Base-by-base conservation (phyloP, 2,888 invertebrate genomes). In the Timema podura region DNA sequence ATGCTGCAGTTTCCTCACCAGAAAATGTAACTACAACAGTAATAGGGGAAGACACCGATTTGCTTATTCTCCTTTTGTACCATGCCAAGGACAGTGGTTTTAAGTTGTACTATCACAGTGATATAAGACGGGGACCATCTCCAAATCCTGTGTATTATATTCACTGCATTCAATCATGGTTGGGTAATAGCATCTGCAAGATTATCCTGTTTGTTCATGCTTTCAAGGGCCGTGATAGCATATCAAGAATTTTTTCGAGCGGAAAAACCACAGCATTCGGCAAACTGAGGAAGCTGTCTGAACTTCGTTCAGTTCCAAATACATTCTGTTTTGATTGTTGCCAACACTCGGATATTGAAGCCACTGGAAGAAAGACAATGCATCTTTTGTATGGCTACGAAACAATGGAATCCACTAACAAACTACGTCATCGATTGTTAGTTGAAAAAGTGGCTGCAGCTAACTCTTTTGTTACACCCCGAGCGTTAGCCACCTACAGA, bases 401-500 rank as follows among this genome's bases (percentile, higher is more conserved):
- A n/a, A 49, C n/a, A 49, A 13, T 10, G 15, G 54, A 54, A 15
- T 54, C 54, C 16, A n/a, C 6, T 15, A n/a, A 54, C 3, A 6
- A n/a, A 54, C 13, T 54, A 54, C 16, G 5, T 54, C 54, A 54
- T 13, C 54, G 6, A 54, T 2, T 11, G 11, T 54, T 54, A 54
- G 54, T 54, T n/a, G 13, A 54, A 54, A 54, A 54, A 54, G 54
- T 54, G 7, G 54, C 54, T 15, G 54, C 54, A 54, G 54, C 54
- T 8, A 54, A 54, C n/a, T 54, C 0, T 15, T 54, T 54, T 54
- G 54, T 54, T 16, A 13, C 54, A n/a, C 54, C 54, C 54, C 2
- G 2, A 8, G 13, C 54, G 54, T 54, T 54, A 5, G 54, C 54
- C 54, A 3, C 54, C 54, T 13, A 54, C 54, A 3, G 54, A 54